These are phyloP conservation scores for Hirundichthys speculiger DNA, from an alignment of 2,113 vertebrate genomes.

Conservation along the genomic window DNA sequence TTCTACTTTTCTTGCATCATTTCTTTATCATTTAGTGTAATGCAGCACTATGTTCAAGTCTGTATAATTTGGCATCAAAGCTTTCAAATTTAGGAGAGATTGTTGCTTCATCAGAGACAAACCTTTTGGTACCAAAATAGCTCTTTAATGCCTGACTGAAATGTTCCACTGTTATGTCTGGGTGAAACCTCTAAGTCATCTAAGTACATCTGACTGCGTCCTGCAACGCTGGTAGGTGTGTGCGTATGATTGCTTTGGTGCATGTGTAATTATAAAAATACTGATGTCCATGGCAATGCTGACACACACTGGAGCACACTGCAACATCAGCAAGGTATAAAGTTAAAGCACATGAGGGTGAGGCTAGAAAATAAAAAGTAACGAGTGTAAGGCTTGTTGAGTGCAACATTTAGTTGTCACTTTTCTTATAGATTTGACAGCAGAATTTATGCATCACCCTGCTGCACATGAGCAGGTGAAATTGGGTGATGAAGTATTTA, in stretches of 20 bases:
- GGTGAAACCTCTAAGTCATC: neutral
- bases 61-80: too few species aligned
- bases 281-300: neutral
- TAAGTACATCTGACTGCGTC: neutral
- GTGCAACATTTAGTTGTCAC: neutral
- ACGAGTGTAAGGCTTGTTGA: neutral
- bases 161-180: too few species aligned
- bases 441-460: too few species aligned
- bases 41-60: neutral
- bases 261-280: neutral
- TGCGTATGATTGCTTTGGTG: neutral
- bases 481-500: neutral
- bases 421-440: too few species aligned
- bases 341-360: neutral
- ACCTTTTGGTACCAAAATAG: too few species aligned
- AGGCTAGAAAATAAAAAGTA: neutral
- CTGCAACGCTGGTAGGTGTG: neutral
- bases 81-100: too few species aligned
- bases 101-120: too few species aligned
- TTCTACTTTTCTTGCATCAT: neutral
- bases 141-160: too few species aligned
- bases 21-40: neutral
- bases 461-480: too few species aligned
- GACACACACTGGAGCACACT: conserved; percentile 1
- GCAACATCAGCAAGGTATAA: conserved; percentile 1